Conservation (phyloP, 37 sponge, comb jelly and placozoan genomes). For the Ianthella basta region DNA sequence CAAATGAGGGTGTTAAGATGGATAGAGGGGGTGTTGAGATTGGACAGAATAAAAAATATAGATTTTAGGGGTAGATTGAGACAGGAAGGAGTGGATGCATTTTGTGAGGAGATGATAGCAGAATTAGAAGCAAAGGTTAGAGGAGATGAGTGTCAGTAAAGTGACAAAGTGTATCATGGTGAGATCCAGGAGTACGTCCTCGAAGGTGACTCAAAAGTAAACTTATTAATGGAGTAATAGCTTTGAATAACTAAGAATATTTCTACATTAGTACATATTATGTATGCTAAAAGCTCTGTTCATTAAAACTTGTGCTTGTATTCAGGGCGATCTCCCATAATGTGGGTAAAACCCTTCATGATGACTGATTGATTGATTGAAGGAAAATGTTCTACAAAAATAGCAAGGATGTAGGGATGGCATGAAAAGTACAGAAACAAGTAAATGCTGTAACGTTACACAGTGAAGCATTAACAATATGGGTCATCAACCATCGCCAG, state of each 20-base stretch:
- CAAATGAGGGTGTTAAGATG: conserved; percentile 5
- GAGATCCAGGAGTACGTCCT: background rate
- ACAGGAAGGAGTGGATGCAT: background rate
- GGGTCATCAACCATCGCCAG: too few species aligned
- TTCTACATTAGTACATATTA: background rate
- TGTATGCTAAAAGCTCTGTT: too few species aligned
- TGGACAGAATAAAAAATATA: background rate
- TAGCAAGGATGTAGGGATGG: too few species aligned
- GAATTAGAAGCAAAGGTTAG: background rate
- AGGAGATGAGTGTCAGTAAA: background rate
- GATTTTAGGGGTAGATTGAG: background rate
- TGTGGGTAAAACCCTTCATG: background rate
- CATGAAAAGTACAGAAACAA: too few species aligned
- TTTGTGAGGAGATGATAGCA: background rate
- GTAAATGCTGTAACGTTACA: too few species aligned
- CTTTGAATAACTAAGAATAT: background rate
- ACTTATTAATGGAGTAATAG: background rate
- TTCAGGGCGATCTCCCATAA: background rate
- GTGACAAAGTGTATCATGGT: background rate
- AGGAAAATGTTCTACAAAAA: background rate
- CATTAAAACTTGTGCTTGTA: too few species aligned
- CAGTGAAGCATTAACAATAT: too few species aligned
- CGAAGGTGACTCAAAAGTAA: background rate
- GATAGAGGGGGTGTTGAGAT: background rate
- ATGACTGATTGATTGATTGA: too few species aligned